Evolutionary conservation across 2,888 invertebrate genomes (phyloP), one percentile per base, ranked within the genome.

Genomic region (Ganaspis brasiliensis): DNA sequence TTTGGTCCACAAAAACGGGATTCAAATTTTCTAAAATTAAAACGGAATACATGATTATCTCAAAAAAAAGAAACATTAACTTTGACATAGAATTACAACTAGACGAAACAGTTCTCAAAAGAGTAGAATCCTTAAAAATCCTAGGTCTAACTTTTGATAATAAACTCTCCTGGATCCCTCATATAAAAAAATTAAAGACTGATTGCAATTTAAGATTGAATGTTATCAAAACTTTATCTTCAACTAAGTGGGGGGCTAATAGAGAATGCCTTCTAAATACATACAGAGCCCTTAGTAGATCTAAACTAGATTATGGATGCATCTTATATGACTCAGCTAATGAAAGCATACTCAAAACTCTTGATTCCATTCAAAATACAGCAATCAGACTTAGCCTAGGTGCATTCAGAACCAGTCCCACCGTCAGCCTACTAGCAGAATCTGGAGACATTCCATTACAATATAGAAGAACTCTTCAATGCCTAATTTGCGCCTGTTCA

Each of bases 301-400:
- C 76, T 5, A 77, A 77, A 75, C 8, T 85, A 0, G 84, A 85
- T 37, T 85, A 85, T 40, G 84, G 83, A 1, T 75, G 79, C 2
- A 76, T 81, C 45, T 26, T 82, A 21, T 85, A 84, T 31, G 76
- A 72, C 24, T 81, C 80, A 6, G 82, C 83, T 10, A 72, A 57
- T 24, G 9, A 49, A 8, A 40, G n/a, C n/a, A n/a, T n/a, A n/a
- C n/a, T n/a, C n/a, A 12, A 6, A 52, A 49, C 24, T 57, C 45
- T 82, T 37, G 59, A 83, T 14, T 16, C 82, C 0, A 55, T 83
- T 5, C 82, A 82, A 14, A 78, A 81, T 31, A 63, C 73, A 37
- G 76, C 61, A 2, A 49, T 82, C 0, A 40, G 80, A 67, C 10
- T 80, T 31, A 75, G 16, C 76, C 80, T 8, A 83, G 81, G 35